Evolutionary conservation across 2,797 vertebrate genomes (phyloP).

Genomic region (Phrynocephalus vlangalii): DNA sequence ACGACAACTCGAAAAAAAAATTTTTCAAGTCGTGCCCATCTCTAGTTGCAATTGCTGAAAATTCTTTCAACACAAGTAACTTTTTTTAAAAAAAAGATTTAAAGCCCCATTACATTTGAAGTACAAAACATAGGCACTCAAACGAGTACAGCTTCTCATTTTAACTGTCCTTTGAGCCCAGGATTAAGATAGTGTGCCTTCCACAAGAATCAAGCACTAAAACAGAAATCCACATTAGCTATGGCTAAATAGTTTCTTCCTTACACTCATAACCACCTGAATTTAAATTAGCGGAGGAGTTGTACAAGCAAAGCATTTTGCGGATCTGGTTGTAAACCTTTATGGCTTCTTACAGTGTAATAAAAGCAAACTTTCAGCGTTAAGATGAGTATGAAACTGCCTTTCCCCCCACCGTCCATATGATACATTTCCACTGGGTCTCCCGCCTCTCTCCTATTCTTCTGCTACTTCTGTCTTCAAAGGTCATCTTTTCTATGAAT

Average conservation of each 20-base stretch:
- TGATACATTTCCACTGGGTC: slow-evolving; percentile 2
- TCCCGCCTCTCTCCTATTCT: background rate
- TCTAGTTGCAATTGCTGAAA: background rate
- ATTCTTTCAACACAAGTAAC: background rate
- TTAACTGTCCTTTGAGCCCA: slow-evolving; percentile 25
- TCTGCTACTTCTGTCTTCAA: slow-evolving; percentile 1
- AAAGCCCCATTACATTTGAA: background rate
- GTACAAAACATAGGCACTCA: slow-evolving; percentile 9
- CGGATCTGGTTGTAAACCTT: slow-evolving; percentile 38
- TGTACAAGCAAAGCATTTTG: slow-evolving; percentile 44
- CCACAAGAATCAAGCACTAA: slow-evolving; percentile 11
- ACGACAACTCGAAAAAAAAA: too few species aligned
- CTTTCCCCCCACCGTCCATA: background rate
- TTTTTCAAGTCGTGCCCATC: too few species aligned
- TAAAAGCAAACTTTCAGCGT: slow-evolving; percentile 35
- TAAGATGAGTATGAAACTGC: background rate
- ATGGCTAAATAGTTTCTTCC: slow-evolving; percentile 14
- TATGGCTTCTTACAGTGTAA: slow-evolving; percentile 41
- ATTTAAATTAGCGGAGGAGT: slow-evolving; percentile 45
- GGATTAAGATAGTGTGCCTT: slow-evolving; percentile 41
- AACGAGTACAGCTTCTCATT: slow-evolving; percentile 20
- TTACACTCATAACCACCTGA: background rate
- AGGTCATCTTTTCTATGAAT: background rate
- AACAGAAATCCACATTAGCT: slow-evolving; percentile 22
- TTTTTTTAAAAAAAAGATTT: background rate